Percentiles rank a stretch among this genome's conserved stretches.
phyloP scores from a whole-genome alignment of 1,140 invertebrate genomes.

The Eupristina koningsbergeri region DNA sequence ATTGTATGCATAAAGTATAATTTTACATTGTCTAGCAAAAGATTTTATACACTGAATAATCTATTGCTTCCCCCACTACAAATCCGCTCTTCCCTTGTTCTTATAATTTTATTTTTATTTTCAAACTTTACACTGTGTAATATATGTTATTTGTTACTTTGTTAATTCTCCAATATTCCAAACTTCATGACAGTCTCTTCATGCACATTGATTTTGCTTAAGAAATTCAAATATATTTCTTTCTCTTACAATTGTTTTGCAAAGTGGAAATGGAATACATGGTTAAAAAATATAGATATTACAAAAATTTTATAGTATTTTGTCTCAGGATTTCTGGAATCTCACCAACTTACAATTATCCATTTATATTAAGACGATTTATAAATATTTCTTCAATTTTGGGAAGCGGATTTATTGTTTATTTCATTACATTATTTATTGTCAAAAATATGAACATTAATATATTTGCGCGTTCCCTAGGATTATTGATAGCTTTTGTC shows the following conservation, averaged over 20 bases:
- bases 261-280: not conserved
- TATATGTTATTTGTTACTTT: not conserved
- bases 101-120: not conserved
- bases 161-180: not conserved
- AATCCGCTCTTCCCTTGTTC: not conserved
- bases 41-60: not conserved
- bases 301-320: conserved; percentile 10
- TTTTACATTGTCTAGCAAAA: not conserved
- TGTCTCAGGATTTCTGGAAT: conserved; percentile 12
- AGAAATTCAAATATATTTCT: not conserved
- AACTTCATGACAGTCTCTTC: not conserved
- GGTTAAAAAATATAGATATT: conserved; percentile 4
- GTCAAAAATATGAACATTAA: conserved; percentile 36
- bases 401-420: not conserved
- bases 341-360: conserved; percentile 12
- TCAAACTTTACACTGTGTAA: not conserved
- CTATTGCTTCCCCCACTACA: not conserved
- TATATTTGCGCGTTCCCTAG: conserved; percentile 52
- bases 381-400: conserved; percentile 18
- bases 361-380: not conserved
- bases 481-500: conserved; percentile 50
- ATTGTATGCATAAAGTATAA: not conserved
- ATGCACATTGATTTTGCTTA: not conserved
- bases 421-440: conserved; percentile 48
- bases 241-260: not conserved